Conservation (phyloP, 2,113 vertebrate genomes). For the Paratilapia polleni region DNA sequence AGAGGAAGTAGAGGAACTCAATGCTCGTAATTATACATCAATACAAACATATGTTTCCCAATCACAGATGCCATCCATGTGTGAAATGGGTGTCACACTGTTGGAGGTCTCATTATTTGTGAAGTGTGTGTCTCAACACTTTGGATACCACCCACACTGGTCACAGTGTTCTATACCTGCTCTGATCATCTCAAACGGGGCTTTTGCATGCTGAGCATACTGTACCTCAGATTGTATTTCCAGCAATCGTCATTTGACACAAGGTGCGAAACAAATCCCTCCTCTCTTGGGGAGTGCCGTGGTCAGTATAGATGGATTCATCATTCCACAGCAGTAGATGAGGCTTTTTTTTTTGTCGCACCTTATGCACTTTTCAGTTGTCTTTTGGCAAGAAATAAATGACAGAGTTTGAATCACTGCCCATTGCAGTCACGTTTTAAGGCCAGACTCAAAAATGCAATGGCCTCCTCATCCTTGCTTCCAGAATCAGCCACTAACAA, state of each 20-base stretch:
- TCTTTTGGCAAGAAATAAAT: neutral
- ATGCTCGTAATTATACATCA: conserved; percentile 81
- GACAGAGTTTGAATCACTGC: neutral
- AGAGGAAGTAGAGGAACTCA: conserved; percentile 69
- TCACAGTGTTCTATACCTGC: conserved; percentile 34
- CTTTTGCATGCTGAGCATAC: conserved; percentile 26
- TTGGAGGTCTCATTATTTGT: conserved; percentile 74
- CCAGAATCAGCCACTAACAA: neutral
- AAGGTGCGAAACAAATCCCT: conserved; percentile 43
- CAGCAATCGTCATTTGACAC: neutral
- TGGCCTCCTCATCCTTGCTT: neutral
- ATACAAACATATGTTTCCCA: conserved; percentile 80
- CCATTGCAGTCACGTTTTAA: neutral
- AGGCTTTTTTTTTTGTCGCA: neutral
- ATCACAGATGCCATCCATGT: conserved; percentile 80
- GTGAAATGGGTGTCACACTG: conserved; percentile 81
- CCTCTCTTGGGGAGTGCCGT: neutral
- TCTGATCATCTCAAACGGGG: conserved; percentile 20
- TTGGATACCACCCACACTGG: conserved; percentile 48
- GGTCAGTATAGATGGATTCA: conserved; percentile 7
- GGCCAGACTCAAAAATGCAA: neutral
- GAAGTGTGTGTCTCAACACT: conserved; percentile 39
- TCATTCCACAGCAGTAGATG: neutral
- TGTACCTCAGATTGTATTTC: conserved; percentile 14
- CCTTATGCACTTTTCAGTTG: neutral